Base-by-base conservation (phyloP, 2,113 vertebrate genomes). In the Physeter macrocephalus region DNA sequence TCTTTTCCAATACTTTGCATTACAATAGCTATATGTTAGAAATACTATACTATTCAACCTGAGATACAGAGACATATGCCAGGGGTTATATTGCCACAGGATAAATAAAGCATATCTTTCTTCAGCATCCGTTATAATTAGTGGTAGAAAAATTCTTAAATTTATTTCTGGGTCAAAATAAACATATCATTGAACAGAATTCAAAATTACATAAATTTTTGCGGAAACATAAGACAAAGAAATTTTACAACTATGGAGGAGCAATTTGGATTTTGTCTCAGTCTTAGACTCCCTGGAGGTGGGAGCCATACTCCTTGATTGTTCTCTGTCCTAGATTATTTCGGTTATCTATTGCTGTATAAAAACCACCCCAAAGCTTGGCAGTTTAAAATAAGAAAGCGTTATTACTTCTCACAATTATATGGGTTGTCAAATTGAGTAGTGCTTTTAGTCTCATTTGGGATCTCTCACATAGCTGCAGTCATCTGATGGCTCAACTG, bases 91-190 rank as follows among this genome's bases (percentile, higher is more conserved):
- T 57, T 95, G 81, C 57, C 49, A 69, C 36, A 71, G n/a, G 49
- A n/a, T 43, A 90, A 94, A 86, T 64, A 75, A 95, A 98, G 59
- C 27, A 81, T 31, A 83, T 46, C 21, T 92, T 88, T 34, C 64
- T 77, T 78, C 34, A 66, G 8, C 20, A 72, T 78, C 10, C 39
- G 71, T 69, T 88, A 41, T 57, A 57, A 39, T 72, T 86, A 78
- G 62, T 25, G 1, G 34, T 49, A 92, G 46, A 10, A 93, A 93
- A 82, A 86, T 59, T 78, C 25, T 88, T 49, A 6, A 36, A 57
- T 78, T 71, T 66, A 77, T 49, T 95, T 95, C 34, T 85, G 7
- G 8, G 36, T 93, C 29, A 71, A 88, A 97, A 78, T 52, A 90
- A 96, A 31, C 18, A 11, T 39, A 12, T 39, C 34, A 90, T 23